phyloP scores from a whole-genome alignment of 2,797 vertebrate species.

The Picus viridis region DNA sequence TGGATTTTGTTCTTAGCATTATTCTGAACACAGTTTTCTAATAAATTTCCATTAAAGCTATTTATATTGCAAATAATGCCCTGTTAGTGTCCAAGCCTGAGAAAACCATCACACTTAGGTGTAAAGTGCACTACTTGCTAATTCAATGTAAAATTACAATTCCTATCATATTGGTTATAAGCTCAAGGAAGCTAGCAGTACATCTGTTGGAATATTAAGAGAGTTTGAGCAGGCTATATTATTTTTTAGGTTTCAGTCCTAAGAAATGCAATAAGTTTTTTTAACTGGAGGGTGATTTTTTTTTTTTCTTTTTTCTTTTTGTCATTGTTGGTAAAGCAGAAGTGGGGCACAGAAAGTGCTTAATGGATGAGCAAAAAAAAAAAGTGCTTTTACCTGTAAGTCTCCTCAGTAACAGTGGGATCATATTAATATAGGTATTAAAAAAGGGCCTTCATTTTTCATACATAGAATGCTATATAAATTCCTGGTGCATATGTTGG shows the following conservation, averaged over 20 bases:
- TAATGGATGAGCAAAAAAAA: neutral
- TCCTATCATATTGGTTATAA: accelerated
- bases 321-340: neutral
- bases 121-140: neutral
- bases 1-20: neutral
- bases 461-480: neutral
- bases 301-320: neutral
- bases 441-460: neutral
- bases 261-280: neutral
- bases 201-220: neutral
- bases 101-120: accelerated
- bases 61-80: neutral
- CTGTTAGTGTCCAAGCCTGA: neutral
- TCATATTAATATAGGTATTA: neutral
- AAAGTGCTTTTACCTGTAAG: neutral
- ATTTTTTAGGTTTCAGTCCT: neutral
- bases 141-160: neutral
- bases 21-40: neutral
- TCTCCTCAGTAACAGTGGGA: neutral
- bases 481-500: neutral
- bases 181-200: neutral
- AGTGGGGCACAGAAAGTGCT: neutral
- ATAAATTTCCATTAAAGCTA: neutral
- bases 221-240: neutral
- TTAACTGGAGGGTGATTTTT: neutral